These are phyloP conservation scores for Iguana delicatissima DNA, from an alignment of 2,797 vertebrate species.

Conservation along the genomic window DNA sequence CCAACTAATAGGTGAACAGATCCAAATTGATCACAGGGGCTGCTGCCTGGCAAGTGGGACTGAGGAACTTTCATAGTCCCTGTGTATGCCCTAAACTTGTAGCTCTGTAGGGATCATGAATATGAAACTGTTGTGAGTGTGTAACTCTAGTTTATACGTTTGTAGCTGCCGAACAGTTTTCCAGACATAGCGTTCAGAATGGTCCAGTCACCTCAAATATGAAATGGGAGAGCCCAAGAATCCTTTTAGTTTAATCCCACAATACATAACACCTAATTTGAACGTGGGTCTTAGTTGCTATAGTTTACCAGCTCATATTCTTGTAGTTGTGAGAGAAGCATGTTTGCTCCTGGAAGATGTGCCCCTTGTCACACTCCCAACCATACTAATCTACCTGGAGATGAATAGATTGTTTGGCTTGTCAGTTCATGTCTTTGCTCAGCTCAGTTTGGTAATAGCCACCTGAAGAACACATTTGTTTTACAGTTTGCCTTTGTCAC, in stretches of 20 bases:
- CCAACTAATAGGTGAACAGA: no score
- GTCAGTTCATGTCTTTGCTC: background rate
- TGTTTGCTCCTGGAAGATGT: background rate
- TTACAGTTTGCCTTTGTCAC: background rate
- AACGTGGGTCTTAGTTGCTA: background rate
- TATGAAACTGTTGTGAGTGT: no score
- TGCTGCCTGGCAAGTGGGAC: no score
- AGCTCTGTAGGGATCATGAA: no score
- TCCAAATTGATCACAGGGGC: no score
- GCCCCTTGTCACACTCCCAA: background rate
- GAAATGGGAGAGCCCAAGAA: background rate
- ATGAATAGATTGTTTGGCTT: background rate
- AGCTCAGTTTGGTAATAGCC: constrained; percentile 10
- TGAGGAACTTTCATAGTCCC: no score
- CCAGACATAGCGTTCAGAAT: background rate
- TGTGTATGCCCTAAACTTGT: no score
- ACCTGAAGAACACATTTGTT: constrained; percentile 20
- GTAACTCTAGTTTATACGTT: no score
- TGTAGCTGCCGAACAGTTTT: no score
- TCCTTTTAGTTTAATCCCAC: background rate
- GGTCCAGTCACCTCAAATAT: background rate
- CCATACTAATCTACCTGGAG: background rate
- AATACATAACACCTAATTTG: no score
- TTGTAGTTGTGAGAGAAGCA: background rate
- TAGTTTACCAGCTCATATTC: background rate